phyloP scores from a whole-genome alignment of 2,888 invertebrate species.

The Petrolisthes cinctipes region DNA sequence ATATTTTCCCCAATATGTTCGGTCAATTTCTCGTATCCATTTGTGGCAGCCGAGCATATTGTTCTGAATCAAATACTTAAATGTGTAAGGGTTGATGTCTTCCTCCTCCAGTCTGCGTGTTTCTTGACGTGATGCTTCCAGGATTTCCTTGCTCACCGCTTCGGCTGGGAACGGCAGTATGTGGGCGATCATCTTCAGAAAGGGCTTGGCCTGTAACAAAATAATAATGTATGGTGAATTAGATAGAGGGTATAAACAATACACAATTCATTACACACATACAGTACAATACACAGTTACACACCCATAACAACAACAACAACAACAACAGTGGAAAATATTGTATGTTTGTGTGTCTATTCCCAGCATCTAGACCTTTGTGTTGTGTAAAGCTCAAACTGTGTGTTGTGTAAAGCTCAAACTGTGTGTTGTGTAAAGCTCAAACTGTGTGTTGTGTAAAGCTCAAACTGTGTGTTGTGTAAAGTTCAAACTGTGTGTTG shows the following conservation, averaged over 20 bases:
- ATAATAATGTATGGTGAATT: not conserved
- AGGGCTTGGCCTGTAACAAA: slow-evolving; percentile 70
- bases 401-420: too few relatives aligned
- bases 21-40: slow-evolving; percentile 89
- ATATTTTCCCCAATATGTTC: slow-evolving; percentile 85
- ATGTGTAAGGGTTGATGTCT: slow-evolving; percentile 87
- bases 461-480: too few relatives aligned
- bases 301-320: not conserved
- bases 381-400: too few relatives aligned
- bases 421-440: too few relatives aligned
- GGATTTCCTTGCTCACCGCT: slow-evolving; percentile 82
- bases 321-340: not conserved
- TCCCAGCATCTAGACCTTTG: too few relatives aligned
- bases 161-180: slow-evolving; percentile 90
- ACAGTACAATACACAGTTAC: not conserved
- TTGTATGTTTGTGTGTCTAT: not conserved
- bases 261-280: not conserved
- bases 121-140: slow-evolving; percentile 76
- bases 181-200: slow-evolving; percentile 79
- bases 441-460: too few relatives aligned
- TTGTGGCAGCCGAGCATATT: slow-evolving; percentile 89
- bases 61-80: slow-evolving; percentile 92
- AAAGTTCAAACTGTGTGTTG: too few relatives aligned
- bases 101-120: slow-evolving; percentile 77
- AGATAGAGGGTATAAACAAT: too few relatives aligned